Base-by-base conservation (phyloP, 2,113 vertebrate species). In the Saccopteryx leptura region DNA sequence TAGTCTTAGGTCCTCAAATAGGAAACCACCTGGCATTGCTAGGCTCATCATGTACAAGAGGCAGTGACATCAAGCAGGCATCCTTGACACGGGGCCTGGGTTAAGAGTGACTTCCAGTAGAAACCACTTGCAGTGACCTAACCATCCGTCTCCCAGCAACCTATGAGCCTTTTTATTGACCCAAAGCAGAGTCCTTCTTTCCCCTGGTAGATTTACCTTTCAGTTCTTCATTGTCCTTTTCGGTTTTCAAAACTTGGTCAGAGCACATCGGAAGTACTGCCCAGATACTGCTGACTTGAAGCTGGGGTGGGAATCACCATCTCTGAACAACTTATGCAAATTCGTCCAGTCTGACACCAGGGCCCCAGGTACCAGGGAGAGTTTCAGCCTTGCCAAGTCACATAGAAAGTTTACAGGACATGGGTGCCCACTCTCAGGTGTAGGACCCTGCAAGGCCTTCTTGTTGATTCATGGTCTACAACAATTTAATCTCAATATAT, bases 401-500 rank as follows among this genome's bases (percentile, higher is more conserved):
- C 61, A 63, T 39, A 28, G 21, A 84, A 74, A n/a, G 17, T 61
- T 7, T 13, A 31, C 4, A 94, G 26, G 21, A 10, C 18, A 74
- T 24, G 21, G 11, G 10, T 54, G 15, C 17, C 63, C 50, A 28
- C 4, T 58, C 28, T 14, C 21, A 56, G 23, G 52, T 28, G 31
- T 31, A 88, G 82, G 15, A 83, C 11, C 8, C 18, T 69, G 11
- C 14, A 68, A 91, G 26, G 13, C 5, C 33, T 87, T 88, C 33
- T 79, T 74, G 2, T 24, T 56, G 56, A 33, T 39, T 63, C 74
- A 33, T 24, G 5, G 4, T 54, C n/a, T 84, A 31, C 60, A 68
- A 24, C 2, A 74, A 56, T 74, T 88, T 88, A 82, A 3, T 93
- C 56, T 83, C 54, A 95, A 88, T 93, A 88, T 91, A 19, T 86